These are phyloP conservation scores for Papilio glaucus DNA, from an alignment of 1,140 invertebrate species.

Conservation along the genomic window DNA sequence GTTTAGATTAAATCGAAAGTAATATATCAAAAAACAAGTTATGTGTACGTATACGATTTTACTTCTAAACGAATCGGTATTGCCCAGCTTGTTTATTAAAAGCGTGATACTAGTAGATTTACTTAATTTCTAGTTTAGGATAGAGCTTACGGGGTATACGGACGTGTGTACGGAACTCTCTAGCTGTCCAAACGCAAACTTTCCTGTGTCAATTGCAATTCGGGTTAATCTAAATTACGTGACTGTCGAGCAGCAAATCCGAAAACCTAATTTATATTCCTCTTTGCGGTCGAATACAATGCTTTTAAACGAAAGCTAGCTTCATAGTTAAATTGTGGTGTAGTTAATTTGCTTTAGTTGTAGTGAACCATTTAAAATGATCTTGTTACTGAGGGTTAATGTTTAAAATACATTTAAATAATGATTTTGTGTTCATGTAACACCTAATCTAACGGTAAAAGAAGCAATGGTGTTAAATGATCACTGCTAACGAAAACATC, in stretches of 20 bases:
- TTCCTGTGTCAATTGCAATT: conserved; percentile 20
- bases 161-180: conserved; percentile 6
- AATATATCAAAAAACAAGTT: too few relatives aligned
- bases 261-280: conserved; percentile 25
- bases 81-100: background rate
- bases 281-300: conserved; percentile 9
- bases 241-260: conserved; percentile 4
- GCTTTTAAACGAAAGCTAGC: background rate
- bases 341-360: background rate
- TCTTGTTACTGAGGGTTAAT: too few relatives aligned
- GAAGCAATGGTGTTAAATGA: too few relatives aligned
- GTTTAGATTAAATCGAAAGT: too few relatives aligned
- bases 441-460: too few relatives aligned
- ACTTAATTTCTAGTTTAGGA: background rate
- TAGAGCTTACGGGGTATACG: background rate
- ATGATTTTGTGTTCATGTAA: too few relatives aligned
- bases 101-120: background rate
- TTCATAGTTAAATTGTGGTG: background rate
- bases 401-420: too few relatives aligned
- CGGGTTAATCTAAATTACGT: conserved; percentile 27
- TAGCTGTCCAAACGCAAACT: background rate
- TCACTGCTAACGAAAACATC: too few relatives aligned
- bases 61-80: background rate
- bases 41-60: background rate
- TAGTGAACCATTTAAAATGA: too few relatives aligned